Evolutionary conservation across 2,797 vertebrate genomes (phyloP), one percentile per base, ranked within the genome.

Genomic region (Rhodeus uyekii): DNA sequence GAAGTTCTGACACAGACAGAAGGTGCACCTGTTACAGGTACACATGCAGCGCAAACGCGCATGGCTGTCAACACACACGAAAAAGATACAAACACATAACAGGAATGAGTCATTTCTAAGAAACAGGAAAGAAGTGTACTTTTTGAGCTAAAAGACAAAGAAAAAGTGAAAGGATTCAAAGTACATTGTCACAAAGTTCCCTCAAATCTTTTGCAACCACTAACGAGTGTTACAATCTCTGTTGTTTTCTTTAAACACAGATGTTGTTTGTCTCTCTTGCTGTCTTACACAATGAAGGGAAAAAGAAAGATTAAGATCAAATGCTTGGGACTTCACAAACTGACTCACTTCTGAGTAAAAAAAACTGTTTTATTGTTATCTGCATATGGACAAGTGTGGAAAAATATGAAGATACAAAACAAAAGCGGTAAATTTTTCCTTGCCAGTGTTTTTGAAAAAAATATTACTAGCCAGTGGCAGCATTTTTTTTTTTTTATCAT

Each of bases 1-100:
- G 94, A 99, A 94, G 95, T 98, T 99, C 96, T 99, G 97, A 97
- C 97, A 98, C 95, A 98, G 95, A 96, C 97, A 99, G 97, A 97
- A 98, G 92, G 97, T 98, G 92, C 97, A 99, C 95, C 97, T 96
- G 95, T 99, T 99, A 95, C 98, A 99, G 90, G 96, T 95, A 93
- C 98, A 99, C 97, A 99, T 94, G 94, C 97, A 98, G 95, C 97
- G 97, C 95, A 98, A 95, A 91, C 97, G 96, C 92, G 96, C 97
- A 92, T 98, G 98, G 94, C 97, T 98, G 96, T 93, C 92, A 91
- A 95, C 44, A 81, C 48, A 83, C 60, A 84, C n/a, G 48, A 81
- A 42, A 72, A 53, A 73, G 46, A 73, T 50, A 81, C 73, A 85
- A 63, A 76, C 73, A 83, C 46, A 67, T 29, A 34, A n/a, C 72